Evolutionary conservation across 2,888 invertebrate genomes (phyloP), one percentile per base, ranked within the genome.

Genomic region (Catonia carolina): DNA sequence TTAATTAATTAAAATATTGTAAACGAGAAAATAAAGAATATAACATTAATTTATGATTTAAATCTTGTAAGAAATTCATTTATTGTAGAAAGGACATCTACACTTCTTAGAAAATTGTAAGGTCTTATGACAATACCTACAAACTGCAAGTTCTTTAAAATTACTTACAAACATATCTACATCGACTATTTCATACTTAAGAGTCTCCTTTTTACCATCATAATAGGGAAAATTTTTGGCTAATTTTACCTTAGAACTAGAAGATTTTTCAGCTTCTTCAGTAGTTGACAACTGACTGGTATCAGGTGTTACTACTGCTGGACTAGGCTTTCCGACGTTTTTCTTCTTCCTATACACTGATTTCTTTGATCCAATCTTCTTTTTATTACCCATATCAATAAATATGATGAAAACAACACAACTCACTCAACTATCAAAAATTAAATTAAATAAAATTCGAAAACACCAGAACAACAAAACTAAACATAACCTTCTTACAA

Each of bases 131-230:
- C 55, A 50, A 49, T 20, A 39, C 37, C 23, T 55, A 37, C 49
- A 39, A 15, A 39, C 49, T 12, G 55, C 49, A 39, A 55, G 31
- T 14, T 55, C 31, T 39, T 15, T 22, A 7, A 55, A 37, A 23
- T 18, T 36, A 17, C 22, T 49, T n/a, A 31, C 31, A 22, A 55
- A 27, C 22, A 31, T 17, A 41, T 55, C 37, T 37, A 55, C 15
- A 23, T 55, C 49, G 18, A 55, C 35, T 35, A 55, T 55, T 20
- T 55, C 49, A 55, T 55, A 49, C 50, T 55, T 31, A 23, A 55
- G 27, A 23, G 7, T 18, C 14, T 55, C 17, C 4, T 2, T 15
- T 18, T 22, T 49, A 18, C 37, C 36, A 55, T 27, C 22, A 55
- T 50, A 55, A 48, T 49, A 55, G 31, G 33, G 37, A 18, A 55